Percentiles rank a stretch among this genome's conserved stretches.
Evolutionary conservation across 2,113 vertebrate genomes (phyloP).

Genomic region (Amphilophus citrinellus): DNA sequence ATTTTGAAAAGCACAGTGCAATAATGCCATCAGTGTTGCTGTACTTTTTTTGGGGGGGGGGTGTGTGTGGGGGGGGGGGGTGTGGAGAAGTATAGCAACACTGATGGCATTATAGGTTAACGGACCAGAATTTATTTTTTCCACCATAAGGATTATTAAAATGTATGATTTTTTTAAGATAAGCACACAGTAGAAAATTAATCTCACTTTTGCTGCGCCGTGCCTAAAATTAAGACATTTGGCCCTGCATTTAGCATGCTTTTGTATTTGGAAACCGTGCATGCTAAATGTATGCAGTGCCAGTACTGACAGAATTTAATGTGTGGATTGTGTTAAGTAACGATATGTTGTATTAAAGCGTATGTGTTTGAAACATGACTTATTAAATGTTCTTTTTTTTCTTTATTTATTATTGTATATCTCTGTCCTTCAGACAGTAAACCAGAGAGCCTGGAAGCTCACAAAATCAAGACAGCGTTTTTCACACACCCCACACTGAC

Average conservation of each 20-base stretch:
- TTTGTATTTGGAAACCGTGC: not conserved
- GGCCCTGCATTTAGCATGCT: not conserved
- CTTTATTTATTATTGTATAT: not conserved
- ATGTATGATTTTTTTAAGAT: not conserved
- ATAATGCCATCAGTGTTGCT: not conserved
- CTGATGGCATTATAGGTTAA: not conserved
- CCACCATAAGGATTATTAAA: not conserved
- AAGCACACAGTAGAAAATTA: not conserved
- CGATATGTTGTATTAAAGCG: not conserved
- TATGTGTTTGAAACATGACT: not conserved
- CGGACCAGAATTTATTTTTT: not conserved
- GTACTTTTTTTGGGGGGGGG: not conserved
- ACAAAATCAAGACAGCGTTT: conserved; percentile 94
- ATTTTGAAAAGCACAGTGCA: conserved; percentile 24
- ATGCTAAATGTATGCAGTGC: not conserved
- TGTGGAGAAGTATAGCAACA: too few species aligned
- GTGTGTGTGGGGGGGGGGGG: too few species aligned
- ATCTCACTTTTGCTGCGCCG: not conserved
- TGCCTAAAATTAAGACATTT: not conserved
- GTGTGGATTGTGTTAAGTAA: not conserved
- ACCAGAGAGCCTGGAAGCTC: conserved; percentile 94
- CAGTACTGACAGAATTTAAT: not conserved
- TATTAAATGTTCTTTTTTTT: not conserved
- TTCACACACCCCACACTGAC: conserved; percentile 95
- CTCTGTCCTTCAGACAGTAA: conserved; percentile 86